Evolutionary conservation across 2,113 vertebrate genomes (phyloP).

Genomic region (Stegostoma tigrinum): DNA sequence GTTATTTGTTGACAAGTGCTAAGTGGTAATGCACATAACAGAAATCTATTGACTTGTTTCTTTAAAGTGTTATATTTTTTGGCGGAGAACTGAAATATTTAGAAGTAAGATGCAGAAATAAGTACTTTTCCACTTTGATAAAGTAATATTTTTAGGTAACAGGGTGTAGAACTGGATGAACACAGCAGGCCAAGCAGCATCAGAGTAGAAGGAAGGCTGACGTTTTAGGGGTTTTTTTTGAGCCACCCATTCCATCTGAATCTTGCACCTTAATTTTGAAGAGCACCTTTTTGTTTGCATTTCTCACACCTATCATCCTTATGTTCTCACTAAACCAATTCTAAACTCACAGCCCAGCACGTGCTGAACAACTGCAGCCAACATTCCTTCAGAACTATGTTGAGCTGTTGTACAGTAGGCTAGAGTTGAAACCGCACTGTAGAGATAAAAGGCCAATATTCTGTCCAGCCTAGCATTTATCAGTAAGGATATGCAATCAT

Average conservation of each 20-base stretch:
- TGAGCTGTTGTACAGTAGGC: not conserved
- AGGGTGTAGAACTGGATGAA: too few relatives aligned
- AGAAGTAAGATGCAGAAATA: not conserved
- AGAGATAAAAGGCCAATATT: not conserved
- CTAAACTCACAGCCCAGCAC: not conserved
- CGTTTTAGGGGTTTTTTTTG: not conserved
- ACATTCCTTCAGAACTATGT: not conserved
- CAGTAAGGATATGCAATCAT: not conserved
- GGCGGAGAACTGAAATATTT: not conserved
- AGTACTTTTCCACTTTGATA: not conserved
- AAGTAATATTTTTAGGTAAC: not conserved
- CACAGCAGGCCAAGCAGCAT: too few relatives aligned
- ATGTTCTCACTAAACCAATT: not conserved
- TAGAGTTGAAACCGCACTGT: not conserved
- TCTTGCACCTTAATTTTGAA: not conserved
- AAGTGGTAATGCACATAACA: not conserved
- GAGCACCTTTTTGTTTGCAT: not conserved
- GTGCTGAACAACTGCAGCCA: not conserved
- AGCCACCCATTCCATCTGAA: not conserved
- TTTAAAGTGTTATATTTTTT: not conserved
- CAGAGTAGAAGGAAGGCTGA: too few relatives aligned
- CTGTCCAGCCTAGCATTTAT: not conserved
- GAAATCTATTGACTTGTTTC: not conserved
- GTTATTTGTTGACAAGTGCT: not conserved
- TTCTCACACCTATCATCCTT: not conserved